A percentile compares a stretch with the other conserved stretches of the same genome.
phyloP scores from a whole-genome alignment of 2,113 vertebrate genomes.

The Phycodurus eques region DNA sequence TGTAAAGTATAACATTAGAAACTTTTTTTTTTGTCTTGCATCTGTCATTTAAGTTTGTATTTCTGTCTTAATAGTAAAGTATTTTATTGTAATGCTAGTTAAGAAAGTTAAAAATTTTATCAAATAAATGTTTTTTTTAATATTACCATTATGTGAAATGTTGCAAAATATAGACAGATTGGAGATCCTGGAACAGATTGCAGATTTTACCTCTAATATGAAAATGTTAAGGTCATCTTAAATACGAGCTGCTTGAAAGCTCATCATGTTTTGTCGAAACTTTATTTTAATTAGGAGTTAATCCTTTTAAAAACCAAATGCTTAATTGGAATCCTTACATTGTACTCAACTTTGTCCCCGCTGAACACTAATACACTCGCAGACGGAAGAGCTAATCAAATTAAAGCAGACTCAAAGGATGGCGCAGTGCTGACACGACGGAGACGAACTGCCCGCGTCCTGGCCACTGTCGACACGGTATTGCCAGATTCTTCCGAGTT shows the following conservation, averaged over 20 bases:
- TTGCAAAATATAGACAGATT: background rate
- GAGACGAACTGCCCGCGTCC: background rate
- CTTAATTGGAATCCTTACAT: constrained; percentile 8
- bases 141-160: background rate
- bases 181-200: background rate
- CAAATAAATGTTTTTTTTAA: too few relatives aligned
- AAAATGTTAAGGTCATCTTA: background rate
- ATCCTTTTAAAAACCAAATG: constrained; percentile 15
- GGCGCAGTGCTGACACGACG: background rate
- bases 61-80: background rate
- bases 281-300: constrained; percentile 27
- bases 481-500: constrained; percentile 24
- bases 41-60: too few relatives aligned
- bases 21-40: too few relatives aligned
- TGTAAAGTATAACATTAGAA: too few relatives aligned
- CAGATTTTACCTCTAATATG: background rate
- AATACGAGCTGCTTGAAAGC: background rate
- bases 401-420: constrained; percentile 10
- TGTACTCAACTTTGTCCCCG: constrained; percentile 15
- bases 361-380: constrained; percentile 7
- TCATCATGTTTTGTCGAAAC: constrained; percentile 14
- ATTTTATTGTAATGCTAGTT: background rate
- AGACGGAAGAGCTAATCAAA: constrained; percentile 23
- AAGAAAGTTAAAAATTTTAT: background rate
- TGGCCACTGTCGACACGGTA: background rate